Conservation (phyloP, 2,113 vertebrate species). For the Phylloscopus whistleri region DNA sequence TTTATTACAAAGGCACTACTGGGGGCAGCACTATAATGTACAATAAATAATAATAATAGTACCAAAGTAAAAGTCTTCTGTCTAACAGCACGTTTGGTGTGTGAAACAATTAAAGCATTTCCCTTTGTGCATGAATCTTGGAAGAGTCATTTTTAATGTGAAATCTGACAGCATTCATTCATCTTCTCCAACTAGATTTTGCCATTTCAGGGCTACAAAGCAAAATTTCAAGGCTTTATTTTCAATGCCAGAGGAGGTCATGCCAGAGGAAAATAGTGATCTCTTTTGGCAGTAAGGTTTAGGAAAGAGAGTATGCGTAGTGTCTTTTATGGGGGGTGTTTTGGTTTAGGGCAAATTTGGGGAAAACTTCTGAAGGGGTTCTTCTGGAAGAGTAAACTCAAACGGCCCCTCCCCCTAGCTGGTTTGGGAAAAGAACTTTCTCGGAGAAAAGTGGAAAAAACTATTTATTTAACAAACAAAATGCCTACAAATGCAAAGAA, state of each 20-base stretch:
- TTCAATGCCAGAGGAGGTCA: background rate
- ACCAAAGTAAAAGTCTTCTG: background rate
- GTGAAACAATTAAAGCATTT: background rate
- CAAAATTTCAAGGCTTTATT: background rate
- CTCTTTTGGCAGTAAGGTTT: background rate
- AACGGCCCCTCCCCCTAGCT: too few relatives aligned
- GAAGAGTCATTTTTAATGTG: background rate
- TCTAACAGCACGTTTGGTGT: background rate
- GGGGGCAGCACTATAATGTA: background rate
- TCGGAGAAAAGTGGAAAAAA: too few relatives aligned
- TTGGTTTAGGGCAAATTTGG: too few relatives aligned
- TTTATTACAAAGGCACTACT: background rate
- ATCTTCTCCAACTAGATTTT: background rate
- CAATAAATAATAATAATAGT: background rate
- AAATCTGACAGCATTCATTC: background rate
- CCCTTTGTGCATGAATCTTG: background rate
- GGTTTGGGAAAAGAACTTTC: too few relatives aligned
- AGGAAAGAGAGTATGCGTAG: fast-evolving
- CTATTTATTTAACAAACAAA: too few relatives aligned
- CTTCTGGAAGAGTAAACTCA: too few relatives aligned
- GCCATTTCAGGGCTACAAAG: background rate
- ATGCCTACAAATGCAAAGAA: too few relatives aligned
- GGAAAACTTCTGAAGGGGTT: too few relatives aligned
- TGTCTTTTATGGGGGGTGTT: background rate
- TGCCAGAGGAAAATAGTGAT: background rate